Conservation (phyloP, 92 coral and sea anemone genomes). For the Plumapathes pennacea region DNA sequence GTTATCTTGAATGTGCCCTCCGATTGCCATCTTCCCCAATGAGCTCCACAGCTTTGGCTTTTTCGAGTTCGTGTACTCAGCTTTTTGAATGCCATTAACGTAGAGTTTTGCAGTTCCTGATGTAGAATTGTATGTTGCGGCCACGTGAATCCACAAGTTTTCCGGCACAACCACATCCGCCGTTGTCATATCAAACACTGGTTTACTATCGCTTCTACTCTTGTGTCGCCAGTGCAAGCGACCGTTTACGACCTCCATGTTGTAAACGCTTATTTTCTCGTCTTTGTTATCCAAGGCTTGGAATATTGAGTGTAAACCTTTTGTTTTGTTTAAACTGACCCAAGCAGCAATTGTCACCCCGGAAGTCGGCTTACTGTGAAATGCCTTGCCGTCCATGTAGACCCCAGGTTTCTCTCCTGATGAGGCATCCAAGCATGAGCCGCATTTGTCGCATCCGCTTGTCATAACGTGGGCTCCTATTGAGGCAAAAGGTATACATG, state of each 20-base stretch:
- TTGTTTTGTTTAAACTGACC: conserved; percentile 85
- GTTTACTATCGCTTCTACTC: conserved; percentile 43
- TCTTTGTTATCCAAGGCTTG: conserved; percentile 68
- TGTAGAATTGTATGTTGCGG: conserved; percentile 81
- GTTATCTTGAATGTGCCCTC: conserved; percentile 80
- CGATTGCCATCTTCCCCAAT: conserved; percentile 81
- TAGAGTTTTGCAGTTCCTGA: conserved; percentile 82
- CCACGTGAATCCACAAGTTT: conserved; percentile 94
- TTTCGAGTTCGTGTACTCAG: conserved; percentile 42
- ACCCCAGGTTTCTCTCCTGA: conserved; percentile 68
- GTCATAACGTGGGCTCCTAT: conserved; percentile 75
- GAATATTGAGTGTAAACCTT: conserved; percentile 84
- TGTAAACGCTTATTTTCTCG: conserved; percentile 49
- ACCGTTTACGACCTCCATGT: conserved; percentile 85
- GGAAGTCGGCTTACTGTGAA: conserved; percentile 78
- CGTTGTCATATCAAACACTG: conserved; percentile 71
- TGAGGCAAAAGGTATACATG: not conserved
- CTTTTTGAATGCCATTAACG: conserved; percentile 84
- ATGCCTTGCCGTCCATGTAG: conserved; percentile 60
- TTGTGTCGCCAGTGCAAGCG: conserved; percentile 83
- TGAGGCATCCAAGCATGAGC: conserved; percentile 94
- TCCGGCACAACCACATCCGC: conserved; percentile 89
- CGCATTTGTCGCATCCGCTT: conserved; percentile 98
- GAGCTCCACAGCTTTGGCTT: conserved; percentile 70
- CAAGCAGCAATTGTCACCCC: conserved; percentile 91